A percentile compares a stretch with the other conserved stretches of the same genome.
Evolutionary conservation across 2,888 invertebrate species (phyloP).

Genomic region (Sclerodermus sp.): DNA sequence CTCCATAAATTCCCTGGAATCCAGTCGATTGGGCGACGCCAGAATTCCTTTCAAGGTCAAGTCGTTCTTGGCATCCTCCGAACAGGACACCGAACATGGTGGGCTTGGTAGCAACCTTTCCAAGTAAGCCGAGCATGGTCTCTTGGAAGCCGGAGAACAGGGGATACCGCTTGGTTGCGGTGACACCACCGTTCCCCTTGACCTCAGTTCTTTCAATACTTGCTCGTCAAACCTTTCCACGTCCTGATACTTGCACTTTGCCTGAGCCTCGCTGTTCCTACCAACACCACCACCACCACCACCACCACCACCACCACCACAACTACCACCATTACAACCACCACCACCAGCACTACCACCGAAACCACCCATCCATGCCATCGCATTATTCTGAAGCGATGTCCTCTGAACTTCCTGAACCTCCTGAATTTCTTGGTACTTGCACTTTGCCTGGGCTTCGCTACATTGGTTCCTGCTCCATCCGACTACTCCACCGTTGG

Average conservation of each 20-base stretch:
- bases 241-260: conserved; percentile 36
- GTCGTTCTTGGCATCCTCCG: conserved; percentile 69
- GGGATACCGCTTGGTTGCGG: conserved; percentile 74
- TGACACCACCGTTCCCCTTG: conserved; percentile 63
- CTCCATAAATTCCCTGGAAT: neutral
- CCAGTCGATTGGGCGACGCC: conserved; percentile 24
- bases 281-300: too few relatives aligned
- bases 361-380: too few relatives aligned
- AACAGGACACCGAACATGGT: conserved; percentile 68
- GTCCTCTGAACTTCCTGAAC: conserved; percentile 6
- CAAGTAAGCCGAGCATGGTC: conserved; percentile 54
- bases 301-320: too few relatives aligned
- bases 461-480: neutral
- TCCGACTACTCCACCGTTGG: too few relatives aligned
- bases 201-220: conserved; percentile 65
- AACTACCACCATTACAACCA: too few relatives aligned
- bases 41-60: conserved; percentile 39
- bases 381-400: neutral
- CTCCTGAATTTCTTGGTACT: neutral
- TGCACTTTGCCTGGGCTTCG: neutral
- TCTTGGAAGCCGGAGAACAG: conserved; percentile 35
- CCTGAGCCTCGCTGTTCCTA: conserved; percentile 41
- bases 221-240: conserved; percentile 61
- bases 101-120: conserved; percentile 71
- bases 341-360: too few relatives aligned